phyloP scores from a whole-genome alignment of 2,888 invertebrate genomes.

The Heliconius sara region DNA sequence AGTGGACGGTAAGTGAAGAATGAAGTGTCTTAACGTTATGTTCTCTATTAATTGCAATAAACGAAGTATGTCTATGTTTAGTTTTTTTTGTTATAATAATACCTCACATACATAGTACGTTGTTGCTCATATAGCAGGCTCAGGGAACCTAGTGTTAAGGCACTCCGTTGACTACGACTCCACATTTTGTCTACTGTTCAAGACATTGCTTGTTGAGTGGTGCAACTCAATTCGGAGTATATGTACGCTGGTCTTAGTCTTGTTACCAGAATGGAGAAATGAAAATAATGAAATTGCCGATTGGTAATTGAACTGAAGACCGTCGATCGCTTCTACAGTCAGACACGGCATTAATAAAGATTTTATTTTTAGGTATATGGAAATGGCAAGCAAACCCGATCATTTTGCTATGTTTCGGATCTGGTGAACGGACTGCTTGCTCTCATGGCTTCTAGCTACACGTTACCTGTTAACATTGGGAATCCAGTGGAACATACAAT shows the following conservation, averaged over 20 bases:
- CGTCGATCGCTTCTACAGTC: background rate
- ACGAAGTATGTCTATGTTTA: too few relatives aligned
- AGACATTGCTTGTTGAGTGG: background rate
- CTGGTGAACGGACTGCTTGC: constrained; percentile 96
- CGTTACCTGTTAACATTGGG: constrained; percentile 96
- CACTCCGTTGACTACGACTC: too few relatives aligned
- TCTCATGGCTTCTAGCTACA: constrained; percentile 97
- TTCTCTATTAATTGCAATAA: too few relatives aligned
- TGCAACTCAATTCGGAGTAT: background rate
- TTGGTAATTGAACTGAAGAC: background rate
- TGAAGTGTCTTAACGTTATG: too few relatives aligned
- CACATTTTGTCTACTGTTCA: too few relatives aligned
- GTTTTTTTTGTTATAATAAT: too few relatives aligned
- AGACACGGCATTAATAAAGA: background rate
- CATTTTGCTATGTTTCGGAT: constrained; percentile 99
- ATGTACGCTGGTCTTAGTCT: background rate
- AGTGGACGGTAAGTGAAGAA: too few relatives aligned
- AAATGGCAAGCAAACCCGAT: constrained; percentile 95
- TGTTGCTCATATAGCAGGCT: too few relatives aligned
- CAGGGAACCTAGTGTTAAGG: too few relatives aligned
- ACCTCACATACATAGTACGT: too few relatives aligned
- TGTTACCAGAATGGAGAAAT: background rate
- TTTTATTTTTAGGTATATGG: constrained; percentile 87
- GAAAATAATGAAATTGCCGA: background rate
- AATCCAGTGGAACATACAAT: constrained; percentile 99